A percentile compares a stretch with the other conserved stretches of the same genome.
These are phyloP conservation scores for Rotaria sp. DNA, from an alignment of 2,888 invertebrate genomes.

Conservation along the genomic window DNA sequence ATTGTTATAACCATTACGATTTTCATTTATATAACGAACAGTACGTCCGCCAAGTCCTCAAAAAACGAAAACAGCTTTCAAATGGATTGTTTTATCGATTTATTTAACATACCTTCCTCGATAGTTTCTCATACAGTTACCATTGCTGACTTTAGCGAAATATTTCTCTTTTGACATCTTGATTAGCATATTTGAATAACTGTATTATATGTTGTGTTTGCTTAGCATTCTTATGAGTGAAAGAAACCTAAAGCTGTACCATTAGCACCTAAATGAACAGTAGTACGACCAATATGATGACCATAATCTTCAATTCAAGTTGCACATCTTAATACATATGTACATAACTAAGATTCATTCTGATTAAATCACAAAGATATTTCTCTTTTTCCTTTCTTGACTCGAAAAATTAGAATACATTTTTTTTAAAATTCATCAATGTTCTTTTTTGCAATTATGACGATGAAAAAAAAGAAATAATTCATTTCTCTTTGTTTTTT, in stretches of 20 bases:
- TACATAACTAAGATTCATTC: too few species aligned
- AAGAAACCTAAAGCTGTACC: constrained; percentile 94
- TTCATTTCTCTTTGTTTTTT: too few species aligned
- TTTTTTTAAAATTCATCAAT: too few species aligned
- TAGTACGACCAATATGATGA: constrained; percentile 83
- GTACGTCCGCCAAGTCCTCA: not conserved
- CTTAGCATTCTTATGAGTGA: constrained; percentile 79
- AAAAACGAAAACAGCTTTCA: not conserved
- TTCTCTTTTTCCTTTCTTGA: too few species aligned
- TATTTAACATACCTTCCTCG: not conserved
- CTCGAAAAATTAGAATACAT: too few species aligned
- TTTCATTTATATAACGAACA: not conserved
- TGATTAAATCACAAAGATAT: too few species aligned
- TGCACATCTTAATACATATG: too few species aligned
- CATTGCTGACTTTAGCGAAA: not conserved
- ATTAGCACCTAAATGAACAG: constrained; percentile 81
- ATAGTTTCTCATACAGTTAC: not conserved
- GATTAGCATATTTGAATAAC: constrained; percentile 76
- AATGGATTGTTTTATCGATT: too few species aligned
- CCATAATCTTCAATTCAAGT: too few species aligned
- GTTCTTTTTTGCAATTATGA: too few species aligned
- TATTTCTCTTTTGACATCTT: not conserved
- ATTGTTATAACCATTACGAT: not conserved
- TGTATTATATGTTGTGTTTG: constrained; percentile 84
- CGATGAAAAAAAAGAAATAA: too few species aligned